Evolutionary conservation across 2,888 invertebrate species (phyloP).

Genomic region (Athetis lepigone): DNA sequence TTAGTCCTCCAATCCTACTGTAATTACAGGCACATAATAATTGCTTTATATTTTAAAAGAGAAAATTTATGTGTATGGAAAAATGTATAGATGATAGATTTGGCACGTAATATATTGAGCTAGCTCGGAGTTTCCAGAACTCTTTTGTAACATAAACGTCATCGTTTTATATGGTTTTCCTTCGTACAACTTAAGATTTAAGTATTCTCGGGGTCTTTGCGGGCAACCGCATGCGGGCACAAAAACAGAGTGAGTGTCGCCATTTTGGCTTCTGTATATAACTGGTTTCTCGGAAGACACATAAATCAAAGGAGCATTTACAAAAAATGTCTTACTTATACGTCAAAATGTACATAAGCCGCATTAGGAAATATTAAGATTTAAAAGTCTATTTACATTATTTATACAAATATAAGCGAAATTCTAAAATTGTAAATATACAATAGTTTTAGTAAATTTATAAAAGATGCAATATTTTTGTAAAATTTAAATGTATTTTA

Average conservation of each 20-base stretch:
- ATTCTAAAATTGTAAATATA: constrained; percentile 11
- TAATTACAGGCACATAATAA: too few relatives aligned
- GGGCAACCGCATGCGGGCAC: constrained; percentile 12
- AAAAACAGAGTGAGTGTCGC: background rate
- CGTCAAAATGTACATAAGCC: background rate
- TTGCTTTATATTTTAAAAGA: too few relatives aligned
- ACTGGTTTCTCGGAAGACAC: background rate
- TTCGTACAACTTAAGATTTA: background rate
- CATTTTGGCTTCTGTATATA: background rate
- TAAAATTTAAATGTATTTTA: background rate
- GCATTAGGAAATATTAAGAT: constrained; percentile 9
- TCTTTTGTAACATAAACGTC: too few relatives aligned
- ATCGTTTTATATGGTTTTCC: background rate
- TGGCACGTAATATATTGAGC: too few relatives aligned
- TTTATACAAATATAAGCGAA: constrained; percentile 24
- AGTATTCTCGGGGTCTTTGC: background rate
- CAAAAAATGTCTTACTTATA: constrained; percentile 5
- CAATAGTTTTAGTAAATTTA: constrained; percentile 24
- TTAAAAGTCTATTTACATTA: constrained; percentile 21
- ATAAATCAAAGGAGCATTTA: background rate
- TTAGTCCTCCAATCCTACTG: too few relatives aligned
- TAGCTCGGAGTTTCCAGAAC: too few relatives aligned
- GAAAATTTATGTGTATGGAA: too few relatives aligned
- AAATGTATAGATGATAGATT: too few relatives aligned
- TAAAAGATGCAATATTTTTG: constrained; percentile 18